phyloP scores from a whole-genome alignment of 2,113 vertebrate genomes.

The Fregetta grallaria region DNA sequence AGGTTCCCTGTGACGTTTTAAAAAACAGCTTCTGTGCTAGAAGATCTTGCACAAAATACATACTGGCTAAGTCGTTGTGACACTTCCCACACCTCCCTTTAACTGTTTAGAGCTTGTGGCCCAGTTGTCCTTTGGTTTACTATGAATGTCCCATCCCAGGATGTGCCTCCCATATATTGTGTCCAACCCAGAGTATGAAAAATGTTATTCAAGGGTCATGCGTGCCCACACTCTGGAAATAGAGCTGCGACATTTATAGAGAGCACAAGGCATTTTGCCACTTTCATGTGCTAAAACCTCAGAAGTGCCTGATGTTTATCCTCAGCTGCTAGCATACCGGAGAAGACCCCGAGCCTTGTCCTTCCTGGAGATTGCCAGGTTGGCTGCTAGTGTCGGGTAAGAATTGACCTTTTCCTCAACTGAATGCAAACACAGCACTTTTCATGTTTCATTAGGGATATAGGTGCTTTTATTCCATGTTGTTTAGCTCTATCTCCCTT shows the following conservation, averaged over 20 bases:
- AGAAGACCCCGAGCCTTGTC: neutral
- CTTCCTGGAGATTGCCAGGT: neutral
- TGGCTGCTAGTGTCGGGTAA: neutral
- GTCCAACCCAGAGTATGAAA: neutral
- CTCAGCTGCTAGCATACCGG: neutral
- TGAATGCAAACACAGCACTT: neutral
- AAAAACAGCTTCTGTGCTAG: neutral
- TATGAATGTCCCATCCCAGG: neutral
- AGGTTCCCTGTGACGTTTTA: neutral
- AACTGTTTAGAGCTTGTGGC: neutral
- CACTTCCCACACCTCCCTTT: neutral
- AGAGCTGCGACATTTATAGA: neutral
- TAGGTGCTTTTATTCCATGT: neutral
- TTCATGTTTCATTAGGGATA: neutral
- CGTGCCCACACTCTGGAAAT: accelerated
- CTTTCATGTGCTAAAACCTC: neutral
- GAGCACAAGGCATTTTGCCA: neutral
- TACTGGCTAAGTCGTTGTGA: accelerated
- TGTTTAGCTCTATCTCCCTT: neutral
- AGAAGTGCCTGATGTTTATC: neutral
- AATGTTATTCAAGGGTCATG: neutral
- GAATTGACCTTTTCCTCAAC: neutral
- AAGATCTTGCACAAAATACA: neutral
- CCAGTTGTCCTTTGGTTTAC: neutral
- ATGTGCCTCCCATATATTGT: neutral